These are phyloP conservation scores for Oryzias celebensis DNA, from an alignment of 2,113 vertebrate genomes.

Conservation along the genomic window DNA sequence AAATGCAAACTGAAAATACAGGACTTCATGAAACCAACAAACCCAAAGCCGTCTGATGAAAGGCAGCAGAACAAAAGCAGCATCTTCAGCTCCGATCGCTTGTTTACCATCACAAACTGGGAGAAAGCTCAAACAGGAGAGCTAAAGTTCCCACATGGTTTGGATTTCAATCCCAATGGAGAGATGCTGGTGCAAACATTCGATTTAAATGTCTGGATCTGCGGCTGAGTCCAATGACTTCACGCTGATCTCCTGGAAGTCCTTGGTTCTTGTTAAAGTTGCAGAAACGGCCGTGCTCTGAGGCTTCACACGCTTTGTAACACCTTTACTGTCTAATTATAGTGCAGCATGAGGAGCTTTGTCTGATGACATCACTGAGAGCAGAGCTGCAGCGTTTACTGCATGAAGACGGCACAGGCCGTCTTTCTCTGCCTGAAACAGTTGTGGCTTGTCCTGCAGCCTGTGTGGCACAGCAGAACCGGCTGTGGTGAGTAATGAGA, in stretches of 20 bases:
- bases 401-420: conserved; percentile 28
- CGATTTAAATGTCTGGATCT: conserved; percentile 22
- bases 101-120: conserved; percentile 43
- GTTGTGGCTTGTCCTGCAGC: conserved; percentile 34
- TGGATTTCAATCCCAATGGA: conserved; percentile 59
- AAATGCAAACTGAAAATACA: neutral
- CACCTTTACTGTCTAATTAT: too few species aligned
- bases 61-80: conserved; percentile 7
- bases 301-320: neutral
- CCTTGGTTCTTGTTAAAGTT: neutral
- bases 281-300: neutral
- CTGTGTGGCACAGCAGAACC: conserved; percentile 34
- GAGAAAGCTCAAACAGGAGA: conserved; percentile 56
- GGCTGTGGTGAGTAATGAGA: conserved; percentile 47
- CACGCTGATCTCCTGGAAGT: conserved; percentile 27
- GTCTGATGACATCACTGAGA: conserved; percentile 4
- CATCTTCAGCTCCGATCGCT: conserved; percentile 26
- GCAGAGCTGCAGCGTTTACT: conserved; percentile 30
- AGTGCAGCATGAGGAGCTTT: too few species aligned
- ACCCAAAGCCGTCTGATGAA: conserved; percentile 14
- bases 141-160: conserved; percentile 65
- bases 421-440: conserved; percentile 48
- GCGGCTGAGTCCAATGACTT: conserved; percentile 19
- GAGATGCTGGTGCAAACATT: conserved; percentile 33
- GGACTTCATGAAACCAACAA: conserved; percentile 33